phyloP scores from a whole-genome alignment of 2,888 invertebrate species.

The Parnassius apollo region DNA sequence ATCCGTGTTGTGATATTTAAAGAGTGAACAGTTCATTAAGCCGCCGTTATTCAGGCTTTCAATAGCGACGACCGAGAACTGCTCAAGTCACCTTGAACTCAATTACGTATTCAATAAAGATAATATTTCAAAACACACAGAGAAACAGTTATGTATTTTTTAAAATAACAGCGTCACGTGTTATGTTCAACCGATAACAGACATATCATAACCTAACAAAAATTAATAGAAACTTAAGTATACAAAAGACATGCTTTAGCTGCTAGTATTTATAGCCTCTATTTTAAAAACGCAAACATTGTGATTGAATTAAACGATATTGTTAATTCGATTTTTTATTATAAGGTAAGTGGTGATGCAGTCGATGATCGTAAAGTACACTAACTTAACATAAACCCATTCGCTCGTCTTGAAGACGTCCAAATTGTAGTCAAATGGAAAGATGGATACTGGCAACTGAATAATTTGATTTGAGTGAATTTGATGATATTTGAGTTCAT shows the following conservation, averaged over 20 bases:
- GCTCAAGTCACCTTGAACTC: slow-evolving; percentile 4
- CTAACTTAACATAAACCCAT: no score
- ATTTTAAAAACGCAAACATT: neutral
- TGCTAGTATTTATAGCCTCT: no score
- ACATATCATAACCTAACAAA: neutral
- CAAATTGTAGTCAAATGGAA: no score
- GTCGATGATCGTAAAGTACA: no score
- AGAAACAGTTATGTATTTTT: slow-evolving; percentile 1
- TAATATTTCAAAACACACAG: slow-evolving; percentile 13
- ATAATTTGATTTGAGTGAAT: no score
- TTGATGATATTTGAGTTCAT: no score
- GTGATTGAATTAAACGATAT: neutral
- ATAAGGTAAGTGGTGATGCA: no score
- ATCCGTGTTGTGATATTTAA: neutral
- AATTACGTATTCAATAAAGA: slow-evolving; percentile 3
- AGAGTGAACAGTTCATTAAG: neutral
- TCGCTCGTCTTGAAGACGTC: no score
- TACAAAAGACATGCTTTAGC: no score
- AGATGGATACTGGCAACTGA: no score
- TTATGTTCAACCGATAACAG: slow-evolving; percentile 17
- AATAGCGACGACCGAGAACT: neutral
- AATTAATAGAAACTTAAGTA: no score
- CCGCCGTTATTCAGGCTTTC: neutral
- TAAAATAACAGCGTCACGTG: slow-evolving; percentile 15
- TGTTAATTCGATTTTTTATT: no score